A percentile compares a stretch with the other conserved stretches of the same genome.
Evolutionary conservation across 2,888 invertebrate genomes (phyloP).

Genomic region (Stomorhina lunata): DNA sequence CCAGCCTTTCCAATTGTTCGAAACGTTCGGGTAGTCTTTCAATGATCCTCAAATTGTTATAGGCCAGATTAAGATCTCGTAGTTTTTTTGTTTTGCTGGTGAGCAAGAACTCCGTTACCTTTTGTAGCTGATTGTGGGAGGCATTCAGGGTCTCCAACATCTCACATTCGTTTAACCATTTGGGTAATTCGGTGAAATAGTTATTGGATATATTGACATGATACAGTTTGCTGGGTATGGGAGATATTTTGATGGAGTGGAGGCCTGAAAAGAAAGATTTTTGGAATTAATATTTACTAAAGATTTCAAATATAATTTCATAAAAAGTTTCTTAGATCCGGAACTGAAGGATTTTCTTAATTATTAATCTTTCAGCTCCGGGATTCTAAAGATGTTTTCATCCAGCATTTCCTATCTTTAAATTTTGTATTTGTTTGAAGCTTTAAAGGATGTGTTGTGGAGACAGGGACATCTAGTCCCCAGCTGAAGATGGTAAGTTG

Average conservation of each 20-base stretch:
- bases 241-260: constrained; percentile 85
- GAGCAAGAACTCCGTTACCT: constrained; percentile 87
- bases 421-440: no score
- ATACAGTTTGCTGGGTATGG: constrained; percentile 86
- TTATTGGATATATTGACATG: constrained; percentile 91
- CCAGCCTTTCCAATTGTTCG: constrained; percentile 83
- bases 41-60: constrained; percentile 87
- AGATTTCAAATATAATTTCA: no score
- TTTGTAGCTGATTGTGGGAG: constrained; percentile 86
- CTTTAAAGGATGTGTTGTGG: no score
- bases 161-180: constrained; percentile 88
- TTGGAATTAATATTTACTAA: not conserved
- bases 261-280: constrained; percentile 83
- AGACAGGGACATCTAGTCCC: no score
- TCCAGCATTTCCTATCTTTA: no score
- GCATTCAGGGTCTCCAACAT: constrained; percentile 87
- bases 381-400: no score
- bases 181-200: constrained; percentile 86
- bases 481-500: no score
- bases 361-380: no score
- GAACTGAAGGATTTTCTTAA: no score
- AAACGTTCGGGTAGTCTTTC: constrained; percentile 82
- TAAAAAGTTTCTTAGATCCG: no score
- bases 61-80: constrained; percentile 87
- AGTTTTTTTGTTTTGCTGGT: constrained; percentile 87